These are phyloP conservation scores for Protonibea diacanthus DNA, from an alignment of 2,797 vertebrate species.

Conservation along the genomic window DNA sequence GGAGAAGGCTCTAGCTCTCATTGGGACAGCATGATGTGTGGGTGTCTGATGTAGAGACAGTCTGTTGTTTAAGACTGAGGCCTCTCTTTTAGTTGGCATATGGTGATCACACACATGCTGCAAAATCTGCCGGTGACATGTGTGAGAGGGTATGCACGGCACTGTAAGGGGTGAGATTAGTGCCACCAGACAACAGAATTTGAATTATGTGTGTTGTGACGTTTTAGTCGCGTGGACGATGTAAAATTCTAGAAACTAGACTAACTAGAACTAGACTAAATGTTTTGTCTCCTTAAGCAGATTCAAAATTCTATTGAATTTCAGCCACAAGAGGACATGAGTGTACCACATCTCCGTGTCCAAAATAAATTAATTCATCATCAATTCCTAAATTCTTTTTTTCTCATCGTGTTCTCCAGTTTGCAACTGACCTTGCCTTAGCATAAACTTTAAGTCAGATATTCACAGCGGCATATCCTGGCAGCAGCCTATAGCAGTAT, in stretches of 20 bases:
- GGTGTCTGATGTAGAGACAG: slow-evolving; percentile 66
- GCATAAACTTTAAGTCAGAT: background rate
- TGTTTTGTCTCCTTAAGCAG: background rate
- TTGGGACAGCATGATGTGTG: slow-evolving; percentile 51
- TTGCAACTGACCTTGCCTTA: slow-evolving; percentile 6
- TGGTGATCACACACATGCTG: slow-evolving; percentile 73
- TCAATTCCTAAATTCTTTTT: background rate
- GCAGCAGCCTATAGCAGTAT: background rate
- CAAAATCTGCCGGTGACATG: slow-evolving; percentile 78
- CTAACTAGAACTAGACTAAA: too few species aligned
- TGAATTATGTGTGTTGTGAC: slow-evolving; percentile 37
- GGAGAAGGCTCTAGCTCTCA: slow-evolving; percentile 21
- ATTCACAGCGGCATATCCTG: slow-evolving; percentile 1
- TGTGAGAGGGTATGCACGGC: slow-evolving; percentile 68
- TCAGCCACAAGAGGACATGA: slow-evolving; percentile 22
- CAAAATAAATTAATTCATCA: background rate
- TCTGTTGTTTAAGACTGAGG: slow-evolving; percentile 64
- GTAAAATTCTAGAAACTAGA: background rate
- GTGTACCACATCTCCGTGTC: slow-evolving; percentile 6
- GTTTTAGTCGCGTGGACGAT: slow-evolving; percentile 24
- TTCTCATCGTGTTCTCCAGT: slow-evolving; percentile 5
- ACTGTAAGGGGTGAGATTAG: slow-evolving; percentile 55
- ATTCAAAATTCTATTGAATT: background rate
- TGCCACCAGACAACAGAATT: slow-evolving; percentile 49
- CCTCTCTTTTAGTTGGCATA: slow-evolving; percentile 76